A percentile compares a stretch with the other conserved stretches of the same genome.
Evolutionary conservation across 2,888 invertebrate genomes (phyloP).

Genomic region (Agrochola lychnidis): DNA sequence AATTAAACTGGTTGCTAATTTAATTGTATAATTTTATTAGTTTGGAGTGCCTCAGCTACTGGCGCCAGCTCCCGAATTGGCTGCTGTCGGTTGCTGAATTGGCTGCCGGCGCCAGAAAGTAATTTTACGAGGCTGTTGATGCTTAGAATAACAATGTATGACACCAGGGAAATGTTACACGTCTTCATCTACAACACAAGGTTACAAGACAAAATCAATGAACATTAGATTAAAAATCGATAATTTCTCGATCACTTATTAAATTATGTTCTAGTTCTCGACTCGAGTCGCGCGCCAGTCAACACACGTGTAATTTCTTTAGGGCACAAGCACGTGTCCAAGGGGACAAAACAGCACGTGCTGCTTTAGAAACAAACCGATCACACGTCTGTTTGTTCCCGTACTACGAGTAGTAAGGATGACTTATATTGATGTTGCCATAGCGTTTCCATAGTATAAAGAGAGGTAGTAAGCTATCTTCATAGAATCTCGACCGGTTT

Average conservation of each 20-base stretch:
- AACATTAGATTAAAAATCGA: slow-evolving; percentile 6
- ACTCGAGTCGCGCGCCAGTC: neutral
- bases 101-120: too few relatives aligned
- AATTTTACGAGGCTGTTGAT: too few relatives aligned
- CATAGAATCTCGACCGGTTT: too few relatives aligned
- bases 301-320: slow-evolving; percentile 16
- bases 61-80: too few relatives aligned
- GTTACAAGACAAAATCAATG: neutral
- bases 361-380: neutral
- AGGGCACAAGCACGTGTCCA: slow-evolving; percentile 23
- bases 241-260: slow-evolving; percentile 35
- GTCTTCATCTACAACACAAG: neutral
- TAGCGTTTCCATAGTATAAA: too few relatives aligned
- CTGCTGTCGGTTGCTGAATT: too few relatives aligned
- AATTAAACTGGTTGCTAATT: too few relatives aligned
- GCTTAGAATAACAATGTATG: too few relatives aligned
- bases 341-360: slow-evolving; percentile 29
- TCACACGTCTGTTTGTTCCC: slow-evolving; percentile 5
- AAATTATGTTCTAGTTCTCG: slow-evolving; percentile 27
- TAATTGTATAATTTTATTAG: too few relatives aligned
- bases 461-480: too few relatives aligned
- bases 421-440: neutral
- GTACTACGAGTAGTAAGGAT: slow-evolving; percentile 10
- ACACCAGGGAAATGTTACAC: too few relatives aligned
- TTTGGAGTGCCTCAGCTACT: too few relatives aligned